A percentile compares a stretch with the other conserved stretches of the same genome.
phyloP scores from a whole-genome alignment of 2,113 vertebrate genomes.

The Synodontis membranacea region DNA sequence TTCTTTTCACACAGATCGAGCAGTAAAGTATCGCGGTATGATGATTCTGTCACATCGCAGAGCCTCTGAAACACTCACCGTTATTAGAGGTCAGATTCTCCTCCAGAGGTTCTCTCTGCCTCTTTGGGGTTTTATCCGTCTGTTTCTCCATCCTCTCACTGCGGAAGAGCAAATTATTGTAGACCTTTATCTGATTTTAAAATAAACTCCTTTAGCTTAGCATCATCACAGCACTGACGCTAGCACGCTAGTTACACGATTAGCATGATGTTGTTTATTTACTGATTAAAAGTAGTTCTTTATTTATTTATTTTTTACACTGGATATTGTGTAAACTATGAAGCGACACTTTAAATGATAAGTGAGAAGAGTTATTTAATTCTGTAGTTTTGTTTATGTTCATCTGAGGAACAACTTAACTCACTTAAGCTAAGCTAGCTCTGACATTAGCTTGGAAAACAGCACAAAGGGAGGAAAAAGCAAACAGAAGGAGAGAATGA shows the following conservation, averaged over 20 bases:
- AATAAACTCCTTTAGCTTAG: neutral
- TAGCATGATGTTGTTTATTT: too few species aligned
- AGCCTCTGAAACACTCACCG: conserved; percentile 54
- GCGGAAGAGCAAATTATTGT: neutral
- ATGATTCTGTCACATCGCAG: too few species aligned
- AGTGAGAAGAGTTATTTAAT: neutral
- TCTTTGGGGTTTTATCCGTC: conserved; percentile 56
- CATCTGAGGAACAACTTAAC: neutral
- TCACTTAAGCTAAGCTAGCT: neutral
- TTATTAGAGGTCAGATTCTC: conserved; percentile 56
- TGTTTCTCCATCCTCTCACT: conserved; percentile 43
- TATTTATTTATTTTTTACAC: too few species aligned
- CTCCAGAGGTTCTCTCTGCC: conserved; percentile 67
- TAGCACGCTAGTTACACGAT: neutral
- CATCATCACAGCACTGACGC: neutral
- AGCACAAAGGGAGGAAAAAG: neutral
- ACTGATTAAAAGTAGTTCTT: too few species aligned
- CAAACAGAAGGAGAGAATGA: too few species aligned
- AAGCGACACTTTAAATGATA: neutral
- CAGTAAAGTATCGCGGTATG: neutral
- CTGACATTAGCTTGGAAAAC: too few species aligned
- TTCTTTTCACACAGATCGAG: neutral
- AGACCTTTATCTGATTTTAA: neutral
- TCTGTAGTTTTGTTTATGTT: neutral
- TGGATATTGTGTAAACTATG: neutral